Percentiles rank a stretch among this genome's conserved stretches.
Conservation (phyloP, 30 jellyfish, hydroid and myxozoan species). For the Calvadosia cruxmelitensis region DNA sequence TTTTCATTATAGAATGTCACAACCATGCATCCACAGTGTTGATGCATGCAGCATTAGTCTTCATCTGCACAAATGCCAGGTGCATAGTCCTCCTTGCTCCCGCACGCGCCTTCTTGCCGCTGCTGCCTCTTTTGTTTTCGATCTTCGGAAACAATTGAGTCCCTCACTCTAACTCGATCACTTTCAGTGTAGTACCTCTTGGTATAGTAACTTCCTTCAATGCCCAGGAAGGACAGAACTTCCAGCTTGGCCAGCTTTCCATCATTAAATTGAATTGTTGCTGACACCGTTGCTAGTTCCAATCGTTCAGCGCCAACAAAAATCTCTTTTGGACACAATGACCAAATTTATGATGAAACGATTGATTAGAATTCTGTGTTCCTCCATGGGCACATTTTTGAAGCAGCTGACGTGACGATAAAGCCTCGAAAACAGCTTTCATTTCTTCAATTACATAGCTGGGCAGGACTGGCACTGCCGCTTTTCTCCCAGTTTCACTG, state of each 20-base stretch:
- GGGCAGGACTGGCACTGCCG: background rate
- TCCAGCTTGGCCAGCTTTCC: background rate
- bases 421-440: slow-evolving; percentile 1
- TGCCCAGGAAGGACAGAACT: too few species aligned
- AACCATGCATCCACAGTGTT: too few species aligned
- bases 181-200: too few species aligned
- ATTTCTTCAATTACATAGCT: background rate
- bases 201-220: too few species aligned
- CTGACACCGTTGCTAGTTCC: background rate
- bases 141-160: too few species aligned
- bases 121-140: too few species aligned
- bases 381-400: slow-evolving; percentile 3
- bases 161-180: too few species aligned
- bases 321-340: background rate
- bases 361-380: background rate
- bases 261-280: background rate
- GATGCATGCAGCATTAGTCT: too few species aligned
- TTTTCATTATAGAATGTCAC: too few species aligned
- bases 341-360: background rate
- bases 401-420: background rate
- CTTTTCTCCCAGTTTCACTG: background rate
- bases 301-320: background rate
- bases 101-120: too few species aligned
- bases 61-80: too few species aligned
- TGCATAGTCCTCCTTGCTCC: too few species aligned